Evolutionary conservation across 1,140 invertebrate genomes (phyloP).

Genomic region (Augochlora pura): DNA sequence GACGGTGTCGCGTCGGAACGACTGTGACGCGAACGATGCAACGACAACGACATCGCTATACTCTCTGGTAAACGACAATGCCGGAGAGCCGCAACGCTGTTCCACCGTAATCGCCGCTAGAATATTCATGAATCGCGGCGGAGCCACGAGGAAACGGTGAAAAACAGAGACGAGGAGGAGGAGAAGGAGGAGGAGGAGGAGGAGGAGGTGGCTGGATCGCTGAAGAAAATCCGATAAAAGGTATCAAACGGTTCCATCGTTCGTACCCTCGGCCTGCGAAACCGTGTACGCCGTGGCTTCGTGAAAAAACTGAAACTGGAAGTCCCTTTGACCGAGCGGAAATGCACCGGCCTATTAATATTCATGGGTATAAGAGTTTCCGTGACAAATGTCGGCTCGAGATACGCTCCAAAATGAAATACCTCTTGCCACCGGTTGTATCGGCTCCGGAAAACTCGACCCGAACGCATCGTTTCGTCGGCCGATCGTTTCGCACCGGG

Average conservation of each 20-base stretch:
- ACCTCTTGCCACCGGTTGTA: no score
- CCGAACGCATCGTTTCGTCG: no score
- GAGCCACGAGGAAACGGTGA: conserved; percentile 15
- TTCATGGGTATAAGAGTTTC: conserved; percentile 12
- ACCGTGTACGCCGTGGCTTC: conserved; percentile 3
- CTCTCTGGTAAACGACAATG: conserved; percentile 67
- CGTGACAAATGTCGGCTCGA: neutral
- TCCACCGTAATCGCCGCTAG: conserved; percentile 62
- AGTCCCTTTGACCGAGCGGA: conserved; percentile 6
- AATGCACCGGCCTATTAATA: conserved; percentile 11
- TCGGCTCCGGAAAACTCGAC: no score
- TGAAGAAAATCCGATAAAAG: conserved; percentile 43
- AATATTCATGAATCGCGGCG: conserved; percentile 68
- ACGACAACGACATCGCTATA: conserved; percentile 42
- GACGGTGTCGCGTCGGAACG: conserved; percentile 11
- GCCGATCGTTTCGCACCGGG: no score
- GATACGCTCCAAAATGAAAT: conserved; percentile 1
- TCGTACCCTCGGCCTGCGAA: conserved; percentile 1
- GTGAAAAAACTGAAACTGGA: neutral
- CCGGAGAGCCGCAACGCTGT: conserved; percentile 45
- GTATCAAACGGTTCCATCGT: conserved; percentile 33
- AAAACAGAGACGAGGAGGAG: conserved; percentile 3
- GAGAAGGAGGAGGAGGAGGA: neutral
- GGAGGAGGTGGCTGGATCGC: neutral
- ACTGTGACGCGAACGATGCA: conserved; percentile 41